A percentile compares a stretch with the other conserved stretches of the same genome.
Conservation (phyloP, 2,888 invertebrate genomes). For the Tenthredo distinguenda region DNA sequence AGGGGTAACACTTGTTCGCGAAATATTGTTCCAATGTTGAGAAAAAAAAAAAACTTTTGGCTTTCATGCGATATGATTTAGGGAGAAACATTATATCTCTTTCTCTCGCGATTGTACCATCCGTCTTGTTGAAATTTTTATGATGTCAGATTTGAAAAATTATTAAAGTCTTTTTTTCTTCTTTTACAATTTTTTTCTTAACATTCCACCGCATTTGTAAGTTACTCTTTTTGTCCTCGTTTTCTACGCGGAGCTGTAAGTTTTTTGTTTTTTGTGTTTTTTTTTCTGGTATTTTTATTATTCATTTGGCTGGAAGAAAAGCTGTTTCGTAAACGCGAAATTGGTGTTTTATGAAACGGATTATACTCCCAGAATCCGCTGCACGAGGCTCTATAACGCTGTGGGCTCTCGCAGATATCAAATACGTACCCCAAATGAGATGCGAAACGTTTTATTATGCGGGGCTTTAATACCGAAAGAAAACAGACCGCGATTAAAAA, state of each 20-base stretch:
- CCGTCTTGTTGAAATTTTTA: neutral
- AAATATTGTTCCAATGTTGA: neutral
- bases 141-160: neutral
- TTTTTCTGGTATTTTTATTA: neutral
- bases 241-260: neutral
- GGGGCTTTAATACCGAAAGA: neutral
- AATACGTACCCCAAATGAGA: neutral
- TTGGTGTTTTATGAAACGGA: conserved; percentile 21
- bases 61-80: neutral
- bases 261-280: neutral
- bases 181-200: neutral
- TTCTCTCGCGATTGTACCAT: neutral
- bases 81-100: neutral
- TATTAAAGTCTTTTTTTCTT: neutral
- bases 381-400: neutral
- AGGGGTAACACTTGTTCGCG: neutral
- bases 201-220: neutral
- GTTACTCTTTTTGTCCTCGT: neutral
- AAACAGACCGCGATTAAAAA: neutral
- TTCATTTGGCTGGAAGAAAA: neutral
- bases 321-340: neutral
- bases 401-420: neutral
- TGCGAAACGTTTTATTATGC: conserved; percentile 11
- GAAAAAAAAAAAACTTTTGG: neutral
- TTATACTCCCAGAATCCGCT: conserved; percentile 18